These are phyloP conservation scores for Trachemys scripta DNA, from an alignment of 2,113 vertebrate genomes.

Conservation along the genomic window DNA sequence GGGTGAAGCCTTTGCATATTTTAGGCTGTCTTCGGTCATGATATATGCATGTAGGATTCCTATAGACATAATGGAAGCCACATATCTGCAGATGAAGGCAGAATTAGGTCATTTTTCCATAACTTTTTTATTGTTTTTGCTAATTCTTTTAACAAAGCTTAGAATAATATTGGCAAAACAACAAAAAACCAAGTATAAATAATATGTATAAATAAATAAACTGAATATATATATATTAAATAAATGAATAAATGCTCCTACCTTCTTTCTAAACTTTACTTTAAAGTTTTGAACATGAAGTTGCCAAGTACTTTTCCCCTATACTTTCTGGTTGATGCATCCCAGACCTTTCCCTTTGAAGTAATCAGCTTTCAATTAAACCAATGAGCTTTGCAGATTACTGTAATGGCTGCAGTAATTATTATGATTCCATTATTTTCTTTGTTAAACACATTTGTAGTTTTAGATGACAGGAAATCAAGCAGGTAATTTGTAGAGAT, in stretches of 20 bases:
- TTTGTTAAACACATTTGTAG: constrained; percentile 63
- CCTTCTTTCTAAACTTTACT: neutral
- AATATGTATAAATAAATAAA: neutral
- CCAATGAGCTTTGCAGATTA: constrained; percentile 43
- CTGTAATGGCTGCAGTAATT: constrained; percentile 60
- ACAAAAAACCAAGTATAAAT: too few species aligned
- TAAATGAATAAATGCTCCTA: too few species aligned
- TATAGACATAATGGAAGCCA: neutral
- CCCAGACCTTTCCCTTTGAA: constrained; percentile 44
- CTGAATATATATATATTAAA: too few species aligned
- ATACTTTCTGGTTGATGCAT: neutral
- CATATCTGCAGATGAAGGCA: neutral
- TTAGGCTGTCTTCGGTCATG: neutral
- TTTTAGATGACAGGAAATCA: constrained; percentile 74
- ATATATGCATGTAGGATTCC: neutral
- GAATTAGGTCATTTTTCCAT: neutral
- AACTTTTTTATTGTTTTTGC: neutral
- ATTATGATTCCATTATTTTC: constrained; percentile 68
- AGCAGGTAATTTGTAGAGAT: constrained; percentile 66
- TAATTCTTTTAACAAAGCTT: neutral
- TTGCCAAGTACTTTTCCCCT: neutral
- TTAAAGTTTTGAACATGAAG: neutral
- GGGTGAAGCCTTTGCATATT: neutral
- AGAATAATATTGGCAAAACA: too few species aligned
- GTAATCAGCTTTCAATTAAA: constrained; percentile 70